Evolutionary conservation across 92 coral and sea anemone species (phyloP), one percentile per base, ranked within the genome.

Genomic region (Parazoanthus swiftii): DNA sequence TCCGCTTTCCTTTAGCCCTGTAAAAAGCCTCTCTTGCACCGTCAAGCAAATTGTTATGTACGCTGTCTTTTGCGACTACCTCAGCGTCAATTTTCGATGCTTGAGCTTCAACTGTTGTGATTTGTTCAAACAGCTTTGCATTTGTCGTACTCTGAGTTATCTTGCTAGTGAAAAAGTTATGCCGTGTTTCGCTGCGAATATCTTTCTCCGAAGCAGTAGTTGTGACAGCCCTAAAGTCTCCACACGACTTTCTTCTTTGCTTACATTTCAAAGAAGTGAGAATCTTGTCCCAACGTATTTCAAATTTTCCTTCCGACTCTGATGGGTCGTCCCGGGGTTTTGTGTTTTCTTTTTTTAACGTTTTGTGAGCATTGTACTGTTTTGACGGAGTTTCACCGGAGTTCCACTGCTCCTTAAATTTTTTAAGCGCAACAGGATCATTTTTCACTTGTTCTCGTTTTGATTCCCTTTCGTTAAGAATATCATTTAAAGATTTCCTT

Each of bases 1-100:
- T 82, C n/a, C 80, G 80, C 38, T 42, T 76, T 6, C 54, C 29
- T 43, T 82, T 65, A 10, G 86, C 63, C 13, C 76, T 44, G 36
- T 67, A 5, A 44, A 81, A 21, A 54, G 21, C 75, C 26, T 81
- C 76, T 72, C 36, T 82, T 13, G 67, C 58, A 39, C 67, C 77
- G 21, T 42, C 63, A 23, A 66, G 86, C 25, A 82, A n/a, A 18
- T 25, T 82, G 54, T 25, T 42, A 26, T 13, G 54, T 38, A 7
- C 8, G 18, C 9, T 65, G 1, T 82, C 65, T 26, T 82, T 46
- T 0, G 37, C 16, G 9, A n/a, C 59, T 13, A 15, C 54, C 8
- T 82, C 38, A 82, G 25, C 37, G 26, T 65, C 33, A 38, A 44
- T 21, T 39, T 81, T 77, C 14, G 25, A 6, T 46, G 18, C 18